Evolutionary conservation across 2,113 vertebrate species (phyloP), one percentile per base, ranked within the genome.

Genomic region (Pithys albifrons): DNA sequence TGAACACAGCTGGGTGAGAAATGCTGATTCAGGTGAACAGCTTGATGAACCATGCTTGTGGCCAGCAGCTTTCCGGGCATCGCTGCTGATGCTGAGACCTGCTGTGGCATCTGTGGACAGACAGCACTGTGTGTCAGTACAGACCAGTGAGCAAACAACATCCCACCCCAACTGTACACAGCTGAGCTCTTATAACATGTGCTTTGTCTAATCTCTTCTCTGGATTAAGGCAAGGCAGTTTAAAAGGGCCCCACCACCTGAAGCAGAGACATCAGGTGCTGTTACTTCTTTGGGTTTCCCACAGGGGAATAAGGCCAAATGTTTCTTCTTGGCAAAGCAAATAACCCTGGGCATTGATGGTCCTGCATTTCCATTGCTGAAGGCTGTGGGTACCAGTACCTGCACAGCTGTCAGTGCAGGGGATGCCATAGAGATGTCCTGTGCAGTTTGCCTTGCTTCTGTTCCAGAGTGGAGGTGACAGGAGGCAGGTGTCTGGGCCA

Each of bases 101-200:
- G 23, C 33, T 2, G 1, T 49, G 76, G 55, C 29, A 11, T 12
- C 33, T 2, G 1, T 8, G 37, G 54, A 62, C 59, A 72, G 85
- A 65, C 78, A 86, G 29, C 51, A 28, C 33, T 1, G 0, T 25
- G 15, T 12, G 24, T 29, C 62, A 17, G 35, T 18, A 33, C 64
- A 66, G 72, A 23, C 3, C 12, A 2, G 4, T 0, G 14, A 67
- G 49, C 48, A 59, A 46, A 41, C 25, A 19, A 43, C 81, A 35
- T 31, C 71, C 41, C 70, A 22, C 4, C 49, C 19, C 29, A 17
- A 3, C 66, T 49, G 55, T 58, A 64, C 54, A 12, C 43, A 52
- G 81, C 74, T 2, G 15, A 39, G 61, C 35, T 23, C 0, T 1
- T 31, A 5, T 15, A 54, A 55, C 43, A 23, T 0, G 1, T 6